Evolutionary conservation across 2,113 vertebrate species (phyloP), one percentile per base, ranked within the genome.

Genomic region (Albula glossodonta): DNA sequence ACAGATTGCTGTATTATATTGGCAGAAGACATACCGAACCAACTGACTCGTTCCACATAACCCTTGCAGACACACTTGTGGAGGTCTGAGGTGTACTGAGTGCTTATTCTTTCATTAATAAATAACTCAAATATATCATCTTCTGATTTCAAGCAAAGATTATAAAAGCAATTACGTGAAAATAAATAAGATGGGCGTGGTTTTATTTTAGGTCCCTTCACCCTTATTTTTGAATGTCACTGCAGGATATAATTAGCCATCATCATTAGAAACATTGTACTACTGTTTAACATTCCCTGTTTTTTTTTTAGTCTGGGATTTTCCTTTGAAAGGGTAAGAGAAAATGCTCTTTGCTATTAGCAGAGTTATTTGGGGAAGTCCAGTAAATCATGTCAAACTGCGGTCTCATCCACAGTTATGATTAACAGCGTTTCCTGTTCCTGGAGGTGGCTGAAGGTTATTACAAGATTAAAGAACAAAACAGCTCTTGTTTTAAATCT

Each of bases 331-430:
- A 81, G 50, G n/a, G 22, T 12, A 22, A 51, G 5, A 51, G 12
- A 17, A 51, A 48, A 49, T 80, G 78, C 48, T 48, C 50, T 50
- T 52, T 81, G 50, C 80, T 51, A 81, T 81, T 81, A 81, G 50
- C 22, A 4, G 80, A 81, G 80, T 81, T 81, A 74, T 86, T 86
- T 70, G 57, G 78, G 80, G 60, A 80, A 13, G 22, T 51, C 19
- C 85, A 51, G 85, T 81, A 86, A 86, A 81, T 81, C 79, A 70
- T 17, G n/a, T 50, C 56, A 51, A 51, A 70, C 51, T 31, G 56
- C 51, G 41, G 56, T 66, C 51, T 81, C 79, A 86, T 83, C 41
- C 82, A 15, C 41, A 8, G 81, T 49, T 60, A 60, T 83, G 50
- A 51, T 84, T 74, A 74, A 51, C 83, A 25, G 49, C 49, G 19